Conservation (phyloP, 2,797 vertebrate species). For the Myiotriccus ornatus region DNA sequence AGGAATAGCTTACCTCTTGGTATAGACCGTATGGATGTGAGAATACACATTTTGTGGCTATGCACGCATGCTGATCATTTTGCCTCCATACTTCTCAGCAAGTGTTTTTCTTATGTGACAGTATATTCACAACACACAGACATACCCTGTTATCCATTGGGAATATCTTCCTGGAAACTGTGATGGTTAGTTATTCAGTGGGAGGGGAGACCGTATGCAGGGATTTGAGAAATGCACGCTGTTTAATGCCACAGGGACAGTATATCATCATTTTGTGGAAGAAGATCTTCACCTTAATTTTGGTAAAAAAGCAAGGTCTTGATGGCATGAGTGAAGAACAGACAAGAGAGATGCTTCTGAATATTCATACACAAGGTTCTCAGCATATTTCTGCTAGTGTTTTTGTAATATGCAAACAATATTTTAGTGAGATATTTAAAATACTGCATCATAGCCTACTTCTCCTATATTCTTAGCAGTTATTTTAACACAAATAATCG, state of each 20-base stretch:
- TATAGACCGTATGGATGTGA: background rate
- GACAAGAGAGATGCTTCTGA: background rate
- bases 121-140: background rate
- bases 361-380: background rate
- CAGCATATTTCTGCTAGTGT: background rate
- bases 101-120: background rate
- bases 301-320: background rate
- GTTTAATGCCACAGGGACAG: background rate
- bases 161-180: background rate
- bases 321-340: background rate
- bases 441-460: background rate
- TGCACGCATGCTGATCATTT: background rate
- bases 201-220: background rate
- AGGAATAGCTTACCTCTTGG: background rate
- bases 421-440: background rate
- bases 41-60: background rate
- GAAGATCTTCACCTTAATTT: background rate
- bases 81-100: background rate
- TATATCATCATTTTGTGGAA: background rate
- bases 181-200: background rate
- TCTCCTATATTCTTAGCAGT: background rate
- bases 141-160: background rate
- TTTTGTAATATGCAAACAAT: background rate
- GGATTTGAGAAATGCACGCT: background rate
- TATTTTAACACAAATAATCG: background rate